phyloP scores from a whole-genome alignment of 1,140 invertebrate species.

The Chymomyza costata region DNA sequence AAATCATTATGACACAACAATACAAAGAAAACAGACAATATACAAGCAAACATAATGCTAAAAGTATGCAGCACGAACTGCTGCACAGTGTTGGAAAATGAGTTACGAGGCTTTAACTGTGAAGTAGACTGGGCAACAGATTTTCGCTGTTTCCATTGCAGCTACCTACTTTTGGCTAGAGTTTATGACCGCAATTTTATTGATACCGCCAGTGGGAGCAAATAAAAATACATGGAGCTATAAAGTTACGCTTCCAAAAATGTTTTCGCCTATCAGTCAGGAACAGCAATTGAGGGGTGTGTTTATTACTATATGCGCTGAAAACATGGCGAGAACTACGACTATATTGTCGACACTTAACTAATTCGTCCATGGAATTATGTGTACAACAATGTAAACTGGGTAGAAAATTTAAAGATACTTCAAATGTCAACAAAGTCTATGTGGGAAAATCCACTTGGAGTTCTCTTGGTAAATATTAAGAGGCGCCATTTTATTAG shows the following conservation, averaged over 20 bases:
- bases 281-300: conserved; percentile 15
- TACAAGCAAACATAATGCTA: not conserved
- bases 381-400: conserved; percentile 23
- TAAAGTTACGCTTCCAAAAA: not conserved
- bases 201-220: conserved; percentile 62
- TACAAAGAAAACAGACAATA: not conserved
- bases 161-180: conserved; percentile 29
- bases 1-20: conserved; percentile 43
- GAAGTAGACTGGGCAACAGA: conserved; percentile 17
- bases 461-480: conserved; percentile 32
- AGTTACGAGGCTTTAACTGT: conserved; percentile 33
- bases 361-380: conserved; percentile 47
- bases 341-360: conserved; percentile 38
- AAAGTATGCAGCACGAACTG: not conserved
- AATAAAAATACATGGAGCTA: conserved; percentile 31
- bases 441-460: not conserved
- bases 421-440: not conserved
- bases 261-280: too few relatives aligned
- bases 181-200: conserved; percentile 68
- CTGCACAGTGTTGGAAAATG: not conserved
- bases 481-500: conserved; percentile 32
- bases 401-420: not conserved
- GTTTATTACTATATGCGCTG: conserved; percentile 39
- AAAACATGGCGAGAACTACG: conserved; percentile 40
- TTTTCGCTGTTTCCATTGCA: conserved; percentile 11